phyloP scores from a whole-genome alignment of 2,113 vertebrate species.

The Cephalophus harveyi region DNA sequence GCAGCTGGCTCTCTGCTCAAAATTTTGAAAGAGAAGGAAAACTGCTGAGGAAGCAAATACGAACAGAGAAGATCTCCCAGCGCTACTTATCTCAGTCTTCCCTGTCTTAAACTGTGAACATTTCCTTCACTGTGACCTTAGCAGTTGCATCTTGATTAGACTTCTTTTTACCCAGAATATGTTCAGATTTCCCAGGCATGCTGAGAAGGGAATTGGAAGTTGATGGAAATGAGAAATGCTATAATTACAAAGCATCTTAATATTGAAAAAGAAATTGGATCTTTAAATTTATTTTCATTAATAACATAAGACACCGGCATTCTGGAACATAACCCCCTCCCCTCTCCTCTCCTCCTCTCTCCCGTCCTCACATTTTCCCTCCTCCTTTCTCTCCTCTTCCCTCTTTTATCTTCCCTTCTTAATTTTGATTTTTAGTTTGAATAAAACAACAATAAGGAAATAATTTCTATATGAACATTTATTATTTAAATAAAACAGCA shows the following conservation, averaged over 20 bases:
- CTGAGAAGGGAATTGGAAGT: slow-evolving; percentile 56
- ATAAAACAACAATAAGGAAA: not conserved
- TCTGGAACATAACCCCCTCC: not conserved
- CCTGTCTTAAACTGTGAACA: not conserved
- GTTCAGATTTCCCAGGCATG: slow-evolving; percentile 45
- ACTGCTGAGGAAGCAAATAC: slow-evolving; percentile 24
- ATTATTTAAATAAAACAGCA: not conserved
- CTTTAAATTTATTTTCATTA: slow-evolving; percentile 65
- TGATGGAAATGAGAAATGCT: slow-evolving; percentile 57
- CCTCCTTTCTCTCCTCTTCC: not conserved
- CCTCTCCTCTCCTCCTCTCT: not conserved
- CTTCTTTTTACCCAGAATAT: slow-evolving; percentile 45
- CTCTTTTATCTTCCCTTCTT: not conserved
- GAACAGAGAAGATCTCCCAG: not conserved
- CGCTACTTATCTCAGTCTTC: not conserved
- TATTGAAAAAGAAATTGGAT: slow-evolving; percentile 57
- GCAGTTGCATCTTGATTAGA: not conserved
- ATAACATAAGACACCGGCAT: not conserved
- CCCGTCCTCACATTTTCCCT: not conserved
- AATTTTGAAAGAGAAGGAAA: not conserved
- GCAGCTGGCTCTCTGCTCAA: not conserved
- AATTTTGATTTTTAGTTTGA: not conserved
- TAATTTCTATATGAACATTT: not conserved
- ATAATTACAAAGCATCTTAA: slow-evolving; percentile 53
- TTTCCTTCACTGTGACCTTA: slow-evolving; percentile 34